phyloP scores from a whole-genome alignment of 2,888 invertebrate species.

The Himalopsyche tibetana region DNA sequence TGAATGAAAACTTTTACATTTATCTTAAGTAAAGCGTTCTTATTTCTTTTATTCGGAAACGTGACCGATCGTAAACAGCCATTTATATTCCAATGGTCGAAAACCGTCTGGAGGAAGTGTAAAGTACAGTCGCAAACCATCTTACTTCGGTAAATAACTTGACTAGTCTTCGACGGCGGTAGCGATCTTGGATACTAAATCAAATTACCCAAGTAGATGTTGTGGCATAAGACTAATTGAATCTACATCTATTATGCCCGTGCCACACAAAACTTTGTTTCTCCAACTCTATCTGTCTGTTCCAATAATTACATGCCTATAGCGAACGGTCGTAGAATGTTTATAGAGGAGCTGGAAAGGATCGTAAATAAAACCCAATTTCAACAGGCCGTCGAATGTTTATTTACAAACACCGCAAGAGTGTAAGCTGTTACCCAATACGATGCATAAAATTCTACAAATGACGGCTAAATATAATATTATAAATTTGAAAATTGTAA shows the following conservation, averaged over 20 bases:
- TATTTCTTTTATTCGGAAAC: too few relatives aligned
- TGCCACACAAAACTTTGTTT: conserved; percentile 4
- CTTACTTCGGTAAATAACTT: background rate
- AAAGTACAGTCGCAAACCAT: background rate
- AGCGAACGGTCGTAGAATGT: too few relatives aligned
- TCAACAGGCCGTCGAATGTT: too few relatives aligned
- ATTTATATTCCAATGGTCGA: background rate
- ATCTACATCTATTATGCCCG: conserved; percentile 2
- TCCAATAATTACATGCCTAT: background rate
- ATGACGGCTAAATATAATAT: too few relatives aligned
- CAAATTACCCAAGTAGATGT: conserved; percentile 22
- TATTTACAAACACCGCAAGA: too few relatives aligned
- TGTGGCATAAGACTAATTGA: conserved; percentile 16
- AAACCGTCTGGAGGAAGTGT: background rate
- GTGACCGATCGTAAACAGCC: background rate
- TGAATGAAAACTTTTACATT: too few relatives aligned
- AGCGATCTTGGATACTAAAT: conserved; percentile 1
- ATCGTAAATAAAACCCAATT: too few relatives aligned
- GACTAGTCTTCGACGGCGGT: background rate
- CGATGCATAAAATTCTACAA: too few relatives aligned
- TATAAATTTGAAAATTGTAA: too few relatives aligned
- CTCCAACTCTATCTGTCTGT: background rate
- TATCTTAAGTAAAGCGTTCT: too few relatives aligned
- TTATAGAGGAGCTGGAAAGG: too few relatives aligned
- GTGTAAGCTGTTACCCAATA: too few relatives aligned